Percentiles rank a stretch among this genome's conserved stretches.
phyloP scores from a whole-genome alignment of 2,797 vertebrate species.

The Neopelma chrysocephalum region DNA sequence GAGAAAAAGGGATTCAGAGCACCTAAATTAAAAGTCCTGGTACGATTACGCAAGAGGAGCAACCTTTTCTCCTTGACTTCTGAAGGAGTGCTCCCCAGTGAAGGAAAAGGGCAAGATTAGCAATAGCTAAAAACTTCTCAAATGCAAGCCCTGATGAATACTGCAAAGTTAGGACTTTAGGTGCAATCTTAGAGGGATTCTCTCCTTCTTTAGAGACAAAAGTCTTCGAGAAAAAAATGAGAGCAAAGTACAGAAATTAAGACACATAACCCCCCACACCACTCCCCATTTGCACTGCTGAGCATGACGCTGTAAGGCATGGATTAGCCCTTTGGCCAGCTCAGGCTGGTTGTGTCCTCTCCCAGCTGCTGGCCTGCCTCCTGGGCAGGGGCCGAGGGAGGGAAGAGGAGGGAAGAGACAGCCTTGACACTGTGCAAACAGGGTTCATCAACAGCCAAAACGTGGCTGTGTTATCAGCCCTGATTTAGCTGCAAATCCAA shows the following conservation, averaged over 20 bases:
- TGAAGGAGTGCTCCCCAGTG: neutral
- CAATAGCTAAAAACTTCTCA: neutral
- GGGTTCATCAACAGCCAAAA: neutral
- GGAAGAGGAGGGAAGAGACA: neutral
- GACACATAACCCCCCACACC: accelerated
- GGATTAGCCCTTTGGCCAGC: neutral
- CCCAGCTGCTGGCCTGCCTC: accelerated
- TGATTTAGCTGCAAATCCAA: neutral
- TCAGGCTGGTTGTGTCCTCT: neutral
- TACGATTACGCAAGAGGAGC: neutral
- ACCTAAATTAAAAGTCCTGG: neutral
- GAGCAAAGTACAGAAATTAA: neutral
- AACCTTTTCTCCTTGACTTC: neutral
- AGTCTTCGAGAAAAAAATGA: neutral
- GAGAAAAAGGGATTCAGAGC: neutral
- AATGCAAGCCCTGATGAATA: accelerated
- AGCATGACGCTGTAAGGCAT: accelerated
- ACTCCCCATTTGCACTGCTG: neutral
- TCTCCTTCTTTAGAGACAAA: neutral
- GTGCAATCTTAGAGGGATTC: neutral
- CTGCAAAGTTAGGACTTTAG: neutral
- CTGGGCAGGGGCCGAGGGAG: neutral
- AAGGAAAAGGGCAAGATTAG: neutral
- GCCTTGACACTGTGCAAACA: neutral
- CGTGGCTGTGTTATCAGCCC: neutral